Base-by-base conservation (phyloP, 2,888 invertebrate genomes). In the Escarpia spicata region DNA sequence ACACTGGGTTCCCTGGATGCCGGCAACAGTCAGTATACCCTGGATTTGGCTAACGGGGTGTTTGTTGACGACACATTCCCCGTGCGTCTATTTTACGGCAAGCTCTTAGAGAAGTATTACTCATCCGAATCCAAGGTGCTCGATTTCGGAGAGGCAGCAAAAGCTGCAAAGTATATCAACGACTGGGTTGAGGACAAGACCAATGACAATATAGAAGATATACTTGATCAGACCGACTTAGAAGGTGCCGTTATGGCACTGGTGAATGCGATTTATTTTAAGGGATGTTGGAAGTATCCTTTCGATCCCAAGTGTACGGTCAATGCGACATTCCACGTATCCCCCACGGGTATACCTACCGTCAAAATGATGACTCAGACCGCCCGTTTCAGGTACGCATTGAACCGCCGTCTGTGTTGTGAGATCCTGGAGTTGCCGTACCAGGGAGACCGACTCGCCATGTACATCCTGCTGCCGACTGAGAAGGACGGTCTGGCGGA, bases 111-210 rank as follows among this genome's bases (percentile, higher is more conserved):
- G 6, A 75, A 26, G 4, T 75, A 75, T 75, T 75, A 75, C 26
- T 75, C 75, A n/a, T 15, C 75, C 75, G 75, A n/a, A 19, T 75
- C 1, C 75, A 75, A 75, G 6, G 4, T 19, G 26, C n/a, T 75
- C 6, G 75, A 75, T 3, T 75, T 75, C 26, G 0, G 0, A 2
- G 19, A 75, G 0, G 3, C 15, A 1, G 4, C 75, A 75, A n/a
- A 75, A 75, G 3, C 75, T 6, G 26, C 75, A 0, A 93, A 93
- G 44, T 94, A 94, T 90, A 94, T 94, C 37, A 94, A 94, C 93
- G 93, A 94, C 60, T 94, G 94, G 94, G 93, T 94, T 19, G 93
- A 93, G 43, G 94, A 94, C 58, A 92, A 92, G 91, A 94, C 94
- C 8, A 93, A 94, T 43, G 94, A 93, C 6, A 92, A 92, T 0